Base-by-base conservation (phyloP, 2,113 vertebrate genomes). In the Gambusia holbrooki region DNA sequence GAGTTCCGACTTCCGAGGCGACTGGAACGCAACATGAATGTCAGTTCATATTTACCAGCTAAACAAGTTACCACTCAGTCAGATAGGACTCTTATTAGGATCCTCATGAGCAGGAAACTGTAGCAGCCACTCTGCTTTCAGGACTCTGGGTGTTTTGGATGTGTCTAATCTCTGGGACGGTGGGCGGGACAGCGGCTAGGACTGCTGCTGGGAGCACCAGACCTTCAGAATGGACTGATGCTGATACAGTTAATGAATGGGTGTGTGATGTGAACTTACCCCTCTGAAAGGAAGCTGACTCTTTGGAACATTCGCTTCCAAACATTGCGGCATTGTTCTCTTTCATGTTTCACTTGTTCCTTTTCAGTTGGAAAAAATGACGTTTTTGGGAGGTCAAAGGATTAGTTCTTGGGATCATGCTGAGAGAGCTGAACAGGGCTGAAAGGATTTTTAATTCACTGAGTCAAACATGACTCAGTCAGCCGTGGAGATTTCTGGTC, bases 401-500 rank as follows among this genome's bases (percentile, higher is more conserved):
- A 15, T 58, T 33, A 13, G 11, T 25, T 71, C 27, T 60, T 32
- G n/a, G 15, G 33, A 27, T 25, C 12, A 13, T 25, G 14, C 14
- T 67, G 10, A 5, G 58, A 48, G 66, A 62, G n/a, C 48, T 66
- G 27, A 9, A 58, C 25, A 33, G 25, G 10, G 42, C 17, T 14
- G 3, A 45, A 48, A 30, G 13, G 10, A 14, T 40, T 69, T 51
- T 19, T 22, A 48, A 42, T 76, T 5, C 13, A 73, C 3, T 48
- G 51, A 37, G 7, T 62, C 15, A 63, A 14, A 13, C 37, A 37
- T 61, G 32, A 15, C 42, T 69, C 22, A 29, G 30, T 6, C 19
- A 62, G 51, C 14, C 68, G 22, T 11, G 12, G 67, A 62, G 54
- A 35, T 32, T 73, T 76, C n/a, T 64, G 58, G 42, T 75, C 75